A percentile compares a stretch with the other conserved stretches of the same genome.
Evolutionary conservation across 2,113 vertebrate genomes (phyloP).

Genomic region (Illadopsis cleaveri): DNA sequence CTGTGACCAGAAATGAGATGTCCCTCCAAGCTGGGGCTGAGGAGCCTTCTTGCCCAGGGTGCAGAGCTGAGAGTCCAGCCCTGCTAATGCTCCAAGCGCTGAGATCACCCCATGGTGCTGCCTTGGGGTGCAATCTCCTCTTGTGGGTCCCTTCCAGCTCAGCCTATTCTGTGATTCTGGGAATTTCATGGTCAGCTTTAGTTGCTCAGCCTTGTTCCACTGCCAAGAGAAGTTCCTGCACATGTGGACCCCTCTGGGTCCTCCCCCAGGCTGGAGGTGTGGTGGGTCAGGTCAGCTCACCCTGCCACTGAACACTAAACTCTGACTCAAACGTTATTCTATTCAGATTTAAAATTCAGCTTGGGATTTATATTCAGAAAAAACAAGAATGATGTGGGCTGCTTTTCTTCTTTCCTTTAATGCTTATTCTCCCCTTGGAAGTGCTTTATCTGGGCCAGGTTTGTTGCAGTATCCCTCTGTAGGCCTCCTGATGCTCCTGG

Average conservation of each 20-base stretch:
- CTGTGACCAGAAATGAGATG: accelerated
- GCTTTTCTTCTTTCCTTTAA: neutral
- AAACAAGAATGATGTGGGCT: too few relatives aligned
- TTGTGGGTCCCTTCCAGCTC: neutral
- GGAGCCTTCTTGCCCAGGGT: accelerated
- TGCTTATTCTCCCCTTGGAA: neutral
- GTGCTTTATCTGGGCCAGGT: neutral
- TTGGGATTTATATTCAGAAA: neutral
- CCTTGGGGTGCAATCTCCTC: neutral
- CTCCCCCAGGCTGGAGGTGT: neutral
- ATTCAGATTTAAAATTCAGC: neutral
- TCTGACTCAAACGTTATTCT: neutral
- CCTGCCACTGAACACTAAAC: neutral
- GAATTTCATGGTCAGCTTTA: neutral
- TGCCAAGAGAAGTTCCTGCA: accelerated
- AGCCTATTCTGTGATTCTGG: neutral
- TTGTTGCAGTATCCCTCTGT: neutral
- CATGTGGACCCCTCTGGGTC: neutral
- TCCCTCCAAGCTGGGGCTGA: neutral
- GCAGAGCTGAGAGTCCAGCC: neutral
- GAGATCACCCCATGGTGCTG: accelerated
- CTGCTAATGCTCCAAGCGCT: neutral
- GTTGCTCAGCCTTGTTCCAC: neutral
- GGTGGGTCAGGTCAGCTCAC: neutral
- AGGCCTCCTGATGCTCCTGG: neutral